Conservation (phyloP, 2,888 invertebrate species). For the Orchesella flavescens region DNA sequence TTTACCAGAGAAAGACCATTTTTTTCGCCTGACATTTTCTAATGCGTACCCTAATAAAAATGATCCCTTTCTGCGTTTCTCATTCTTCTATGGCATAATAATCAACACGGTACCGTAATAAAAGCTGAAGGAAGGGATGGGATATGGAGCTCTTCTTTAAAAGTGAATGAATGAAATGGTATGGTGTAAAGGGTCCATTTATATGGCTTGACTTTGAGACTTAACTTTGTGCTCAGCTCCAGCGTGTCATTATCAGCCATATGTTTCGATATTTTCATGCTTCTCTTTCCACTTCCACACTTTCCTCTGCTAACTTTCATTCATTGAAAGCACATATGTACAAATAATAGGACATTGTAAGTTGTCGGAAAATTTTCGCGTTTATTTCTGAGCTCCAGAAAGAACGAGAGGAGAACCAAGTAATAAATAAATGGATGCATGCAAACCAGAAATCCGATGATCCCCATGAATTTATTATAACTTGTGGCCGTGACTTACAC, state of each 20-base stretch:
- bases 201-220: conserved; percentile 63
- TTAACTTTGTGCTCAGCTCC: conserved; percentile 42
- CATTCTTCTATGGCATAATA: conserved; percentile 45
- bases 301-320: neutral
- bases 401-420: too few relatives aligned
- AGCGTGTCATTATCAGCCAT: conserved; percentile 62
- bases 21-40: too few relatives aligned
- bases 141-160: neutral
- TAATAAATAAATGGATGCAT: conserved; percentile 44
- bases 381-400: neutral
- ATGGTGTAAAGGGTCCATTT: conserved; percentile 55
- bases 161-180: conserved; percentile 5
- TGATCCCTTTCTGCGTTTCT: conserved; percentile 51
- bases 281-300: conserved; percentile 11
- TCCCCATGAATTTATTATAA: conserved; percentile 52
- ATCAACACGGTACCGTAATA: conserved; percentile 45
- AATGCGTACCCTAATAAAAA: neutral
- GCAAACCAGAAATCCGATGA: conserved; percentile 63
- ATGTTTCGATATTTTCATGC: conserved; percentile 57
- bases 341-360: conserved; percentile 4
- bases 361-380: neutral
- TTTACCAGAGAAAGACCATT: too few relatives aligned
- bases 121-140: conserved; percentile 61
- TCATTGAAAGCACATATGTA: conserved; percentile 38
- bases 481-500: conserved; percentile 55